Percentiles rank a stretch among this genome's conserved stretches.
These are phyloP conservation scores for Eupithecia subumbrata DNA, from an alignment of 2,888 invertebrate species.

Conservation along the genomic window DNA sequence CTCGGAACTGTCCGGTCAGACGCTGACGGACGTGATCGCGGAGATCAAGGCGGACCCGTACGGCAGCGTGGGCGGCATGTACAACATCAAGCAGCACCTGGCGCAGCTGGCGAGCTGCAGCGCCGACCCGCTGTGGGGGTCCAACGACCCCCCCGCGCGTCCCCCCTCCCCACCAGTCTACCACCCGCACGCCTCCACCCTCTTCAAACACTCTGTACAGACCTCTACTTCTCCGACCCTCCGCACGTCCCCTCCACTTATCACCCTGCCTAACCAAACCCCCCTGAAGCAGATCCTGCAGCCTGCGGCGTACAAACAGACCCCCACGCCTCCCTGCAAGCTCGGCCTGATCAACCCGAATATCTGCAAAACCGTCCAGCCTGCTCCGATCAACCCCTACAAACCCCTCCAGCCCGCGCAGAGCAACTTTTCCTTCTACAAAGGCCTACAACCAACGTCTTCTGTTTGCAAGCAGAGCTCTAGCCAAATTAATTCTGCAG, in stretches of 20 bases:
- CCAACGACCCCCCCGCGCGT: conserved; percentile 59
- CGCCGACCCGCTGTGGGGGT: conserved; percentile 48
- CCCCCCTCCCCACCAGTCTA: conserved; percentile 53
- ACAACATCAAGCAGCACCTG: conserved; percentile 82
- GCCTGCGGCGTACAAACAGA: conserved; percentile 10
- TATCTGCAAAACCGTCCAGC: neutral
- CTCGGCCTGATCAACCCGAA: neutral
- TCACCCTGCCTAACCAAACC: conserved; percentile 15
- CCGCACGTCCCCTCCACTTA: conserved; percentile 6
- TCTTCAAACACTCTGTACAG: conserved; percentile 23
- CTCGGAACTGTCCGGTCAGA: conserved; percentile 72
- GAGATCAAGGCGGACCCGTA: conserved; percentile 82
- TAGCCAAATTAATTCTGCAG: neutral
- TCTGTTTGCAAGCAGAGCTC: conserved; percentile 1
- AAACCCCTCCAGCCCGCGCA: neutral
- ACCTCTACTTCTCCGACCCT: neutral
- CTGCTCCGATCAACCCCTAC: neutral
- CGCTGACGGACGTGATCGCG: conserved; percentile 72
- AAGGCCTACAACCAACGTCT: neutral
- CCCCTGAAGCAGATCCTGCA: conserved; percentile 14
- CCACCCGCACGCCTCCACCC: conserved; percentile 24
- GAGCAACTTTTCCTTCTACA: neutral
- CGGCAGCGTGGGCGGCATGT: conserved; percentile 85
- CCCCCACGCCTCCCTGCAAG: conserved; percentile 1
- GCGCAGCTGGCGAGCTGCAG: conserved; percentile 57